These are phyloP conservation scores for Diaperis boleti DNA, from an alignment of 2,888 invertebrate genomes.

Conservation along the genomic window DNA sequence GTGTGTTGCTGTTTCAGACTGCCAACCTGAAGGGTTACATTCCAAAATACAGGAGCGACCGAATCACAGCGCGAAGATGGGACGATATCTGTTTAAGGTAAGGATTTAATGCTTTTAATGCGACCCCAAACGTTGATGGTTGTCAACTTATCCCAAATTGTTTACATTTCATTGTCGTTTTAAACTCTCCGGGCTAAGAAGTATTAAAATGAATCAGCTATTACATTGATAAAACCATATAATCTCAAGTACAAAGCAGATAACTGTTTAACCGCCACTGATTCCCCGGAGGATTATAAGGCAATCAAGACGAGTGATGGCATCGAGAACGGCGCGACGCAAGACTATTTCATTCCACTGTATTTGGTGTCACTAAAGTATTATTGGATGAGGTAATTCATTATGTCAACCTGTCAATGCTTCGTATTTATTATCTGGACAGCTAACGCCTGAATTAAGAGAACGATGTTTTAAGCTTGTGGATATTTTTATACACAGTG, in stretches of 20 bases:
- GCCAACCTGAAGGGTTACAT: slow-evolving; percentile 31
- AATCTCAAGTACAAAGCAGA: slow-evolving; percentile 30
- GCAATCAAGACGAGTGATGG: slow-evolving; percentile 47
- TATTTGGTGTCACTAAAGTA: slow-evolving; percentile 14
- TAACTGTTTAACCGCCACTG: slow-evolving; percentile 24
- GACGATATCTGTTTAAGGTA: slow-evolving; percentile 47
- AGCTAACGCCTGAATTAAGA: slow-evolving; percentile 15
- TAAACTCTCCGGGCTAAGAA: slow-evolving; percentile 23
- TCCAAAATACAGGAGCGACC: slow-evolving; percentile 21
- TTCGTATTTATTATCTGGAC: slow-evolving; percentile 28
- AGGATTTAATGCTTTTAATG: slow-evolving; percentile 25
- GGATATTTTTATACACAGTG: neutral
- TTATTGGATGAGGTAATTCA: slow-evolving; percentile 30
- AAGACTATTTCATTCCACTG: slow-evolving; percentile 23
- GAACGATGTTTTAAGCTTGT: slow-evolving; percentile 13
- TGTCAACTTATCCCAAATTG: slow-evolving; percentile 5
- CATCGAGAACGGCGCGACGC: slow-evolving; percentile 27
- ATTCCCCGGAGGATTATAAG: slow-evolving; percentile 32
- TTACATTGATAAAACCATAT: slow-evolving; percentile 21
- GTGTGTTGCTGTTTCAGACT: slow-evolving; percentile 39
- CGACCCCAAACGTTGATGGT: slow-evolving; percentile 21
- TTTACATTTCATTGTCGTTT: slow-evolving; percentile 19
- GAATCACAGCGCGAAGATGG: slow-evolving; percentile 45
- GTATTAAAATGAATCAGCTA: slow-evolving; percentile 27
- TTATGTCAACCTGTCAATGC: slow-evolving; percentile 25